Base-by-base conservation (phyloP, 2,888 invertebrate species). In the Drosophila koepferae region DNA sequence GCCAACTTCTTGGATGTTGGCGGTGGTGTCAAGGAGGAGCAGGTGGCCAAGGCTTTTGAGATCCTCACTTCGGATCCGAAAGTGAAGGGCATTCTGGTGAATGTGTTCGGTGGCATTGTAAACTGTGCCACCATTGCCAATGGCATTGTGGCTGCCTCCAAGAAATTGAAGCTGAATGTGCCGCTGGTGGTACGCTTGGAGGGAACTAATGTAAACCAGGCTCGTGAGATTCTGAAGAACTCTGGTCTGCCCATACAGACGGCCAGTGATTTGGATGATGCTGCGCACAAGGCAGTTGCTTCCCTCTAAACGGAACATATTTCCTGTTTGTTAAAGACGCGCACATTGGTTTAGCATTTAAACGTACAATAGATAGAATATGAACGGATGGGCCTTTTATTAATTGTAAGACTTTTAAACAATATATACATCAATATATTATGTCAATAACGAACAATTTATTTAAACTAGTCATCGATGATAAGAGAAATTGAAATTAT, bases 1-100 rank as follows among this genome's bases (percentile, higher is more conserved):
- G 99, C 99, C 0, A 99, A 99, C 93, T 99, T 99, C 94, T 94
- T 99, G 56, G 99, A 99, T 92, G 97, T 99, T 55, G 99, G 99
- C 28, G 99, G 99, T 62, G 96, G 96, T 67, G 99, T 99, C 0
- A 97, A 97, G 64, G 99, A 99, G 91, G 95, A 96, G 28, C 99
- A 99, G 94, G 99, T 99, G 0, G 95, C 96, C 64, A 96, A 98
- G 81, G 99, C 99, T 3, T 97, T 99, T 93, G 95, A 96, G 92
- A 97, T 99, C 77, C 94, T 99, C 63, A 97, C 97, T 34, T 94
- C 95, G 82, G 98, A 98, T 94, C 95, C 96, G 38, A 97, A 96
- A 93, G 99, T 99, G 0, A 97, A 98, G 82, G 96, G 97, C 9
- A 97, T 99, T 83, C 95, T 99, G 72, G 99, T 99, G 0, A 99